Conservation (phyloP, 2,797 vertebrate species). For the Cygnus olor region DNA sequence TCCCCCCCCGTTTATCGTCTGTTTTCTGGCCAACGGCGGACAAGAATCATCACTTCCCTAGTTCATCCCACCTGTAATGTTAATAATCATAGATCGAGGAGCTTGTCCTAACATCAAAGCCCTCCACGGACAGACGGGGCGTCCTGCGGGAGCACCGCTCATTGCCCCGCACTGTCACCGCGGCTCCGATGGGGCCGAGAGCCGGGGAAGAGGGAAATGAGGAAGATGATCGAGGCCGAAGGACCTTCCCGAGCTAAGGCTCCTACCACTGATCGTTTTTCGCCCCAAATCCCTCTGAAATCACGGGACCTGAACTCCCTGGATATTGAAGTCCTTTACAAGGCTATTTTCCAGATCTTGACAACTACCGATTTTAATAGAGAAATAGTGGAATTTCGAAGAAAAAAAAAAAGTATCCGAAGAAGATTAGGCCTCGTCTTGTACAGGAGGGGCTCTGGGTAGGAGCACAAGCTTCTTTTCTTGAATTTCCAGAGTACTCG, state of each 20-base stretch:
- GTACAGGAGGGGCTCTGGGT: neutral
- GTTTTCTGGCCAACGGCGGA: neutral
- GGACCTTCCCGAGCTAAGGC: neutral
- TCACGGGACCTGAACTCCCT: neutral
- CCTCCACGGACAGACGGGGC: fast-evolving
- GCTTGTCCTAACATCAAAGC: neutral
- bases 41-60: neutral
- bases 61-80: neutral
- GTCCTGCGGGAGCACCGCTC: neutral
- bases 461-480: fast-evolving
- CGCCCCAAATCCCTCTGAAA: neutral
- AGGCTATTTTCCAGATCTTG: neutral
- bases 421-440: neutral
- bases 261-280: neutral
- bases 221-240: neutral
- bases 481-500: neutral
- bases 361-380: neutral
- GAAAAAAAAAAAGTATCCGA: fast-evolving
- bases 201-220: neutral
- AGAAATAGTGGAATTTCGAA: neutral
- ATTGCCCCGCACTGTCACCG: neutral
- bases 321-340: neutral
- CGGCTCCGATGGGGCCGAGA: neutral
- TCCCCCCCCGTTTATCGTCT: neutral
- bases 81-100: neutral